phyloP scores from a whole-genome alignment of 2,888 invertebrate species.

The Aphidoletes aphidimyza region DNA sequence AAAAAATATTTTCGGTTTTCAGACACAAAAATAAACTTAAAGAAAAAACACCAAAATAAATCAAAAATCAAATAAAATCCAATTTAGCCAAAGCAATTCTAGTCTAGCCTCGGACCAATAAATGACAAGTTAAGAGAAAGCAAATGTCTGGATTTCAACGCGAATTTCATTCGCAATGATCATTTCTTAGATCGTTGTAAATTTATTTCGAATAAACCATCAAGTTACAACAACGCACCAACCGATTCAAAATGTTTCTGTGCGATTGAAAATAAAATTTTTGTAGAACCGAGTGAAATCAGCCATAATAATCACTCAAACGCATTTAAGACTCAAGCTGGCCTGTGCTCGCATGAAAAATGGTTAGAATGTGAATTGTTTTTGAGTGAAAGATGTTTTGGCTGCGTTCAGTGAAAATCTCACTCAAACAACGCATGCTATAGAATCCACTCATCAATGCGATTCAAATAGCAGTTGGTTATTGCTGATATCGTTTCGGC shows the following conservation, averaged over 20 bases:
- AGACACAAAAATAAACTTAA: background rate
- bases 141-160: background rate
- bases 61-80: background rate
- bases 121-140: background rate
- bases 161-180: background rate
- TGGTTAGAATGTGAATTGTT: background rate
- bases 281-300: background rate
- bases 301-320: background rate
- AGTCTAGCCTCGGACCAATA: background rate
- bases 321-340: constrained; percentile 4
- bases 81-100: background rate
- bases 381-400: constrained; percentile 1
- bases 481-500: background rate
- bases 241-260: too few relatives aligned
- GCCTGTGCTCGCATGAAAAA: background rate
- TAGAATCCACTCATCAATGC: background rate
- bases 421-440: constrained; percentile 27
- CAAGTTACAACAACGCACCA: too few relatives aligned
- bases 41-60: background rate
- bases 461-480: background rate
- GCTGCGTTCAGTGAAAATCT: background rate
- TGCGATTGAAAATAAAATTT: too few relatives aligned
- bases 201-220: too few relatives aligned
- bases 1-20: too few relatives aligned
- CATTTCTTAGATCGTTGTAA: too few relatives aligned